Evolutionary conservation across 1,140 invertebrate genomes (phyloP).

Genomic region (Eufriesea mexicana): DNA sequence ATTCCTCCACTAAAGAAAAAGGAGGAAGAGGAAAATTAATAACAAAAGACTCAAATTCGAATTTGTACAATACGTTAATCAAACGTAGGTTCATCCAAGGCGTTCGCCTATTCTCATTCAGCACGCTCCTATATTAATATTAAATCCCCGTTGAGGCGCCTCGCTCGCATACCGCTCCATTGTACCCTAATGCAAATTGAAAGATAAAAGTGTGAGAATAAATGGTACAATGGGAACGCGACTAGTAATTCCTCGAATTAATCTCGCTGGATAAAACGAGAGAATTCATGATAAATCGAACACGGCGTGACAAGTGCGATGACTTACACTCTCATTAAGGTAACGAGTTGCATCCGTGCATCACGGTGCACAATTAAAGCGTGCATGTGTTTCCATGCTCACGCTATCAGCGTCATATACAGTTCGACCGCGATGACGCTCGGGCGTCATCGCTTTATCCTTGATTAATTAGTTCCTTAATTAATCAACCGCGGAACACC

Average conservation of each 20-base stretch:
- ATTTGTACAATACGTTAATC: too few relatives aligned
- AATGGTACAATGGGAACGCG: conserved; percentile 14
- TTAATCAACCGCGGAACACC: conserved; percentile 26
- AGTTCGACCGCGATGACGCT: conserved; percentile 25
- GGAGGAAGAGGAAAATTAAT: too few relatives aligned
- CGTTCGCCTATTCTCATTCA: not conserved
- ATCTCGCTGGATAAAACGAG: conserved; percentile 19
- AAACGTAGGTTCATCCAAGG: too few relatives aligned
- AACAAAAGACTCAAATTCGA: too few relatives aligned
- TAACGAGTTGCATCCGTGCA: conserved; percentile 35
- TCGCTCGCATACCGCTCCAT: not conserved
- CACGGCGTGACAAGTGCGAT: conserved; percentile 39
- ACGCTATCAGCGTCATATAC: conserved; percentile 21
- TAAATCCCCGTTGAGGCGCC: not conserved
- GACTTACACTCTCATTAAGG: conserved; percentile 52
- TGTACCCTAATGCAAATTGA: conserved; percentile 28
- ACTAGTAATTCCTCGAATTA: conserved; percentile 40
- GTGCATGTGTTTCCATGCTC: conserved; percentile 17
- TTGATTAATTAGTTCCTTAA: conserved; percentile 51
- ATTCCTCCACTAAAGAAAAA: too few relatives aligned
- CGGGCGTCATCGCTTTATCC: conserved; percentile 36
- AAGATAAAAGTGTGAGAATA: not conserved
- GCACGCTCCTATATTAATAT: not conserved
- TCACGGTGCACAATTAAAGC: conserved; percentile 35
- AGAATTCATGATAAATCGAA: conserved; percentile 45